Conservation (phyloP, 2,797 vertebrate genomes). For the Sciurus carolinensis region DNA sequence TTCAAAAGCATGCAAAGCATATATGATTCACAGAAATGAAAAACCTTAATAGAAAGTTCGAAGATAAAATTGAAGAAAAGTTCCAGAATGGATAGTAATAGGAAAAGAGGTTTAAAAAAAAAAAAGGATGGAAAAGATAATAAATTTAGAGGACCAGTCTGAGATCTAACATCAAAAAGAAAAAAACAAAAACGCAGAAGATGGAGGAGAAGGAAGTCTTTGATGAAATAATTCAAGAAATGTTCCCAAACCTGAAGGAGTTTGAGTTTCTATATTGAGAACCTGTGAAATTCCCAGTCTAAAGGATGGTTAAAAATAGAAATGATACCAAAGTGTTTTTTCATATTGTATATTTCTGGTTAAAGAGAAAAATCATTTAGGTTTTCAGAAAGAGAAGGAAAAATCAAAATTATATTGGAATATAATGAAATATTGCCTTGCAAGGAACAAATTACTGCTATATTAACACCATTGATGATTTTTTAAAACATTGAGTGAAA, state of each 20-base stretch:
- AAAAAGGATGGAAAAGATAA: not conserved
- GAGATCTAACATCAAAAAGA: not conserved
- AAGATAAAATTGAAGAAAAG: constrained; percentile 59
- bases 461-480: not conserved
- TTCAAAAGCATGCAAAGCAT: not conserved
- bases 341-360: not conserved
- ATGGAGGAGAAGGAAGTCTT: constrained; percentile 21
- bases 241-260: not conserved
- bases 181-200: not conserved
- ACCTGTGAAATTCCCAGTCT: not conserved
- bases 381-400: not conserved
- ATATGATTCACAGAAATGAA: constrained; percentile 17
- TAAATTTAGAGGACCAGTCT: not conserved
- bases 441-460: not conserved
- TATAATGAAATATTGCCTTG: not conserved
- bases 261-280: not conserved
- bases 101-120: constrained; percentile 8
- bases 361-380: constrained; percentile 35
- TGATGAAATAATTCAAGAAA: not conserved
- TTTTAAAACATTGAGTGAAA: constrained; percentile 18
- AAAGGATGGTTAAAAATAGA: not conserved
- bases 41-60: not conserved
- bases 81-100: not conserved
- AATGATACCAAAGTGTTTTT: not conserved
- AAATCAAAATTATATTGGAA: not conserved